phyloP scores from a whole-genome alignment of 2,888 invertebrate genomes.

The Oscheius sp. region DNA sequence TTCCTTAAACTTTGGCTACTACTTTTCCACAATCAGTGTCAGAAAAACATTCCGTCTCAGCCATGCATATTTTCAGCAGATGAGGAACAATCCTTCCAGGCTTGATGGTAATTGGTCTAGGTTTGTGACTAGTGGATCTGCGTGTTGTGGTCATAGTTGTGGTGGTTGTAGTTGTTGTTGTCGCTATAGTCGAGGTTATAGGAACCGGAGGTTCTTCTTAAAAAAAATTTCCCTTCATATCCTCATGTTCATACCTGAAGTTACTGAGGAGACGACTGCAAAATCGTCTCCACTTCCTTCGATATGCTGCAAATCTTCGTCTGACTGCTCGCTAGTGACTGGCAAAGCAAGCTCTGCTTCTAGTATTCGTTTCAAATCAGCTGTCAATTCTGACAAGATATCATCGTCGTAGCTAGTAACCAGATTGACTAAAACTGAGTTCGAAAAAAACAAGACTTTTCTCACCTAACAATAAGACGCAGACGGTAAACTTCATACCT shows the following conservation, averaged over 20 bases:
- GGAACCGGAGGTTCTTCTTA: not conserved
- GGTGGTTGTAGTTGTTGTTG: constrained; percentile 8
- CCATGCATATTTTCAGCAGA: constrained; percentile 18
- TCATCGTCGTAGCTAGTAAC: constrained; percentile 8
- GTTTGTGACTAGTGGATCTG: not conserved
- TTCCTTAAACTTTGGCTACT: not conserved
- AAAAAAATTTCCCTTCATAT: not conserved
- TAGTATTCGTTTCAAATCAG: constrained; percentile 18
- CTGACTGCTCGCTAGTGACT: not conserved
- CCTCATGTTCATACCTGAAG: not conserved
- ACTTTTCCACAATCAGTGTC: constrained; percentile 31
- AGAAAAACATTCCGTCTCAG: constrained; percentile 19
- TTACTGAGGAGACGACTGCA: not conserved
- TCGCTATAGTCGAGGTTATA: not conserved
- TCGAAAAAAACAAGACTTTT: not conserved
- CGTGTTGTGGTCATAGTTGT: constrained; percentile 11
- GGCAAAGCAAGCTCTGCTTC: constrained; percentile 19
- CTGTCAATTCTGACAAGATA: not conserved
- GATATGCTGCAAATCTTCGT: constrained; percentile 21
- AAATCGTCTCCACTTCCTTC: constrained; percentile 28
- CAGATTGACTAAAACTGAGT: constrained; percentile 3
- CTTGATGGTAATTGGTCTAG: not conserved
- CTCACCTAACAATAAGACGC: constrained; percentile 3
- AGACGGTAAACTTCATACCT: constrained; percentile 8
- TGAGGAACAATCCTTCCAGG: not conserved